Evolutionary conservation across 2,888 invertebrate genomes (phyloP).

Genomic region (Idaea dimidiata): DNA sequence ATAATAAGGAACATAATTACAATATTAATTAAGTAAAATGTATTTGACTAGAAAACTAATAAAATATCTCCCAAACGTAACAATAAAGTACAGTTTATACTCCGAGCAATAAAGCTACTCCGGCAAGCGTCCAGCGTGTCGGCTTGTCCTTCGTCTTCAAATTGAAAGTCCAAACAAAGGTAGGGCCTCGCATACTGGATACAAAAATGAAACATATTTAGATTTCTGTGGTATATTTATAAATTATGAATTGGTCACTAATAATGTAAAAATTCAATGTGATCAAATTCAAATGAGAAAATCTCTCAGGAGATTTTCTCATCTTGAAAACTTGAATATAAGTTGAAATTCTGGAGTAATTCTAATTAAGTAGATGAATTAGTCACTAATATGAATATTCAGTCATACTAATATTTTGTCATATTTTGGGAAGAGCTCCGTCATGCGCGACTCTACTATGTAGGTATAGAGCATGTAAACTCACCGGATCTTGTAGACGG

Average conservation of each 20-base stretch:
- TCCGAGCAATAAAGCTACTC: constrained; percentile 94
- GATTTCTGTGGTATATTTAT: too few species aligned
- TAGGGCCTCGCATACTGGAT: constrained; percentile 88
- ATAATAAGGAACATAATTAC: constrained; percentile 6
- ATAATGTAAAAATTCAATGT: too few species aligned
- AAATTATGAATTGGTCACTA: too few species aligned
- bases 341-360: too few species aligned
- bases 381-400: constrained; percentile 91
- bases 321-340: too few species aligned
- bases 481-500: constrained; percentile 94
- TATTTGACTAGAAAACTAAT: constrained; percentile 26
- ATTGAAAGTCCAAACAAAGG: constrained; percentile 98
- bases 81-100: constrained; percentile 70
- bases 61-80: constrained; percentile 4
- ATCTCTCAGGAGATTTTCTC: too few species aligned
- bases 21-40: constrained; percentile 11
- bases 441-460: too few species aligned
- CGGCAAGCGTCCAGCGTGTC: constrained; percentile 95
- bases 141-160: constrained; percentile 93
- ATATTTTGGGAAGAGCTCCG: too few species aligned
- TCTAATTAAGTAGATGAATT: too few species aligned
- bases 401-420: too few species aligned
- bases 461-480: constrained; percentile 7
- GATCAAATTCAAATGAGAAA: too few species aligned
- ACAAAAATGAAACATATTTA: constrained; percentile 3